phyloP scores from a whole-genome alignment of 2,888 invertebrate genomes.

The Polietes domitor region DNA sequence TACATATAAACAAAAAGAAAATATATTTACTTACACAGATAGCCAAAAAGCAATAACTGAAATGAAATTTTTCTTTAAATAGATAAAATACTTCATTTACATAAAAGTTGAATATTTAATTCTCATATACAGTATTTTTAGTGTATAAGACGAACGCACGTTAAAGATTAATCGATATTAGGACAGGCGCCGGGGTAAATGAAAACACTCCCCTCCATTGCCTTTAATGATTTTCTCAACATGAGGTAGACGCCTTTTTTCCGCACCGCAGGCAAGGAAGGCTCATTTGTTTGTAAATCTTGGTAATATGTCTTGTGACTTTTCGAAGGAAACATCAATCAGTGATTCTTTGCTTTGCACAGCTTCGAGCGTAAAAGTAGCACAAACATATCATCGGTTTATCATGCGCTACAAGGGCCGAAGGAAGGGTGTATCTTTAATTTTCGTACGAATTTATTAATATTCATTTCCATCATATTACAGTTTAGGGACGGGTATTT shows the following conservation, averaged over 20 bases:
- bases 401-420: no score
- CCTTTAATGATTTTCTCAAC: slow-evolving; percentile 6
- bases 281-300: slow-evolving; percentile 23
- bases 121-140: not conserved
- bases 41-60: no score
- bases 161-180: slow-evolving; percentile 20
- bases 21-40: no score
- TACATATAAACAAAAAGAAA: no score
- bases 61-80: not conserved
- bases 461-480: no score
- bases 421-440: no score
- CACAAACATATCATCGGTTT: no score
- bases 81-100: not conserved
- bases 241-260: not conserved
- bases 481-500: no score
- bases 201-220: not conserved
- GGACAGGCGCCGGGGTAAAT: not conserved
- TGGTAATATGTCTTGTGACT: slow-evolving; percentile 19
- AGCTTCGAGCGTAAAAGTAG: no score
- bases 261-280: not conserved
- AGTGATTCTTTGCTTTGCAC: not conserved
- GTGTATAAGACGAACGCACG: not conserved
- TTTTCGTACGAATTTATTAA: no score
- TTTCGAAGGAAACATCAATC: not conserved
- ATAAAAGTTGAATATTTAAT: not conserved